Percentiles rank a stretch among this genome's conserved stretches.
phyloP scores from a whole-genome alignment of 2,113 vertebrate species.

The Felis chaus region DNA sequence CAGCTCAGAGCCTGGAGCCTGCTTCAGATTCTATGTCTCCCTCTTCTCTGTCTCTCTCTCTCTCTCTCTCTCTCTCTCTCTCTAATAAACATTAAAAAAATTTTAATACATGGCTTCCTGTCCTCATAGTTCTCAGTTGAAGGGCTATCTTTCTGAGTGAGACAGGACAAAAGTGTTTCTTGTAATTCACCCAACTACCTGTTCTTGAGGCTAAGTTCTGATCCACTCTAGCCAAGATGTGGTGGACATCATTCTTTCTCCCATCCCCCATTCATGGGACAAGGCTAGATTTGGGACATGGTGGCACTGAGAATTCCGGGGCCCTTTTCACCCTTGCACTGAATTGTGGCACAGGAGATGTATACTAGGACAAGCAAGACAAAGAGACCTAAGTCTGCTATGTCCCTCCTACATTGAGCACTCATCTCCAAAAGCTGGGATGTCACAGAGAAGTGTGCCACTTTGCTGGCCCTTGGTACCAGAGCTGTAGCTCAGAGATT shows the following conservation, averaged over 20 bases:
- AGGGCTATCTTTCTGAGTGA: background rate
- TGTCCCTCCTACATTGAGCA: background rate
- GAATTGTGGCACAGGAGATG: background rate
- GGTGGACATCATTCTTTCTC: background rate
- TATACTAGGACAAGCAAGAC: background rate
- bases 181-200: background rate
- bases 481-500: background rate
- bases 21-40: no score
- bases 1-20: no score
- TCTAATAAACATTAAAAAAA: no score
- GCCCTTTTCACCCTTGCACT: background rate
- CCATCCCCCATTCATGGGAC: background rate
- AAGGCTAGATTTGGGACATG: background rate
- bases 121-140: background rate
- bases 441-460: background rate
- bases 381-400: background rate
- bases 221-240: background rate
- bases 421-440: background rate
- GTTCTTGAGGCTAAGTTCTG: background rate
- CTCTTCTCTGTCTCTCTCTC: no score
- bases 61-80: no score
- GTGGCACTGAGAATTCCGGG: background rate
- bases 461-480: background rate
- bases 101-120: background rate
- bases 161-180: background rate